phyloP scores from a whole-genome alignment of 2,797 vertebrate species.

The Pseudopleuronectes americanus region DNA sequence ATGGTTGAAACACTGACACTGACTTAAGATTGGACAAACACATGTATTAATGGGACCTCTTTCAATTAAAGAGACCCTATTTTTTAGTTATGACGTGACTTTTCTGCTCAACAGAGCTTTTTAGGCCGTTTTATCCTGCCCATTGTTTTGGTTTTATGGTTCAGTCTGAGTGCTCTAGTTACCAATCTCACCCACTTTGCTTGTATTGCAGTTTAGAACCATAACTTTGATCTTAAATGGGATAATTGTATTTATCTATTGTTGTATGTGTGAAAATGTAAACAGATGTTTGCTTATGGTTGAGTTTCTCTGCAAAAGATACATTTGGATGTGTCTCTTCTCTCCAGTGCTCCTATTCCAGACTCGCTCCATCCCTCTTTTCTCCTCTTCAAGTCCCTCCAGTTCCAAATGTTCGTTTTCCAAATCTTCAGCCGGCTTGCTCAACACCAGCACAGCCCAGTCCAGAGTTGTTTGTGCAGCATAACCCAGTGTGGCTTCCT shows the following conservation, averaged over 20 bases:
- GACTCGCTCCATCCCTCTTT: slow-evolving; percentile 4
- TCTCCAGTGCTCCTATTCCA: slow-evolving; percentile 24
- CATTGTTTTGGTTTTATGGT: slow-evolving; percentile 1
- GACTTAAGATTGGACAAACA: too few relatives aligned
- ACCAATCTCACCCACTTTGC: too few relatives aligned
- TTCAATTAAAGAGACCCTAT: too few relatives aligned
- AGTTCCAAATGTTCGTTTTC: slow-evolving; percentile 2
- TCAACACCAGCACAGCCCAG: not conserved
- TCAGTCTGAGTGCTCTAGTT: not conserved
- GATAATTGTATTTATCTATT: too few relatives aligned
- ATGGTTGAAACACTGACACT: too few relatives aligned
- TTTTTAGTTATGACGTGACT: too few relatives aligned
- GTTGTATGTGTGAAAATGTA: not conserved
- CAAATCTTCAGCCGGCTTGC: not conserved
- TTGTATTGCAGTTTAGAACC: too few relatives aligned
- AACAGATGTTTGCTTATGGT: not conserved
- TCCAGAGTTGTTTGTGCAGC: not conserved
- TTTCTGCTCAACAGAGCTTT: not conserved
- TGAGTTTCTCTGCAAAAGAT: not conserved
- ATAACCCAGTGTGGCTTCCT: not conserved
- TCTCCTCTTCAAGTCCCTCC: slow-evolving; percentile 24
- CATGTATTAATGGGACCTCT: too few relatives aligned
- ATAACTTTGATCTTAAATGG: too few relatives aligned
- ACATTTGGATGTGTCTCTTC: not conserved
- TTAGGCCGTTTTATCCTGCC: not conserved